A percentile compares a stretch with the other conserved stretches of the same genome.
phyloP scores from a whole-genome alignment of 2,113 vertebrate species.

The Tetrao urogallus region DNA sequence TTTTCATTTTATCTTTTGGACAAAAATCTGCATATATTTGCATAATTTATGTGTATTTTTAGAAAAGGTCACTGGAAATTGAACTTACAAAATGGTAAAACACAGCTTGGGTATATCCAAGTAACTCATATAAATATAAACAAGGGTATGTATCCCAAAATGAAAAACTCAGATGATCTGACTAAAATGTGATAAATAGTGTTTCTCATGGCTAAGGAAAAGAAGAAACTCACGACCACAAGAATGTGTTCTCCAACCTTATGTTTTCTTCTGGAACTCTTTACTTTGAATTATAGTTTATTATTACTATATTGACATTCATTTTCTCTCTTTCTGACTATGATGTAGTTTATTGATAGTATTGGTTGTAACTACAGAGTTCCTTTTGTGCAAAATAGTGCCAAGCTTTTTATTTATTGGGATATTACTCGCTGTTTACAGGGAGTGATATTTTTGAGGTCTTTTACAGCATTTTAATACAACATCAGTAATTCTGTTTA shows the following conservation, averaged over 20 bases:
- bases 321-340: constrained; percentile 44
- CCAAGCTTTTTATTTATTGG: not conserved
- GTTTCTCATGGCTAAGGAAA: not conserved
- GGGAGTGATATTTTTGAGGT: not conserved
- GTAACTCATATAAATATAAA: not conserved
- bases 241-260: not conserved
- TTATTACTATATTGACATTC: not conserved
- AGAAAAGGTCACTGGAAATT: not conserved
- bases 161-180: not conserved
- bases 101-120: not conserved
- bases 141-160: not conserved
- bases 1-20: not conserved
- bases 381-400: not conserved
- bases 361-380: constrained; percentile 24
- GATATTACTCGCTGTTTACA: not conserved
- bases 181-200: not conserved
- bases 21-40: constrained; percentile 3
- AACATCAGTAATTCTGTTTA: not conserved
- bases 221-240: not conserved
- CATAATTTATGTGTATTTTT: constrained; percentile 16
- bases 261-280: not conserved
- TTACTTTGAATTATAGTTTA: not conserved
- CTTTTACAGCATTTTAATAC: not conserved
- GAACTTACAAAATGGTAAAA: not conserved
- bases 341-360: constrained; percentile 6